Evolutionary conservation across 2,888 invertebrate genomes (phyloP), one percentile per base, ranked within the genome.

Genomic region (Cheiracanthium punctorium): DNA sequence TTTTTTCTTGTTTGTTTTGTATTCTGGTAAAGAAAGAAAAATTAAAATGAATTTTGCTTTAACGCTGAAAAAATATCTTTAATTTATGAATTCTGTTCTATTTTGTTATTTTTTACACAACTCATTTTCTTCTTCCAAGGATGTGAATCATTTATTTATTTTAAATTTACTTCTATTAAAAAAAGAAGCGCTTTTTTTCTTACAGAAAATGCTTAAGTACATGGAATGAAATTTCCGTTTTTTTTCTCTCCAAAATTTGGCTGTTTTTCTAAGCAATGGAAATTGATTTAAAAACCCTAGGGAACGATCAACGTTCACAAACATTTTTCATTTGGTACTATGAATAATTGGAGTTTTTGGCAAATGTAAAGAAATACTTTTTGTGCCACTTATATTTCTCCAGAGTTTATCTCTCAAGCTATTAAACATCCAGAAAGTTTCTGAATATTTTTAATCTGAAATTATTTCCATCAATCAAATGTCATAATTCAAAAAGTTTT

Each of bases 91-190:
- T 69, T 69, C 24, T 29, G 10, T 69, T 33, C 33, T 20, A 69
- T 64, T 28, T 24, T 64, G 24, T 10, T n/a, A n/a, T n/a, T n/a
- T n/a, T n/a, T n/a, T n/a, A 17, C 17, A 17, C 2, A 17, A 17
- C 48, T 48, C 37, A 37, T 48, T 48, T 48, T 24, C 24, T 24
- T 24, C 58, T 5, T 12, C 20, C 58, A 37, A 20, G 69, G 33
- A 69, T 69, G 69, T 33, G 69, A 29, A 69, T 69, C 69, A 69
- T 69, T 69, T 69, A 69, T 69, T 69, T 69, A 69, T 69, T 69
- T 69, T n/a, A 69, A 69, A 69, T 69, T 69, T 37, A 69, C 69
- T 33, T 69, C 33, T 69, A 69, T 69, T 69, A 69, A 69, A 69
- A 64, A 64, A 64, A 28, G 24, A 64, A 64, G 10, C 37, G 10